Percentiles rank a stretch among this genome's conserved stretches.
These are phyloP conservation scores for Calcarius ornatus DNA, from an alignment of 2,113 vertebrate species.

Conservation along the genomic window DNA sequence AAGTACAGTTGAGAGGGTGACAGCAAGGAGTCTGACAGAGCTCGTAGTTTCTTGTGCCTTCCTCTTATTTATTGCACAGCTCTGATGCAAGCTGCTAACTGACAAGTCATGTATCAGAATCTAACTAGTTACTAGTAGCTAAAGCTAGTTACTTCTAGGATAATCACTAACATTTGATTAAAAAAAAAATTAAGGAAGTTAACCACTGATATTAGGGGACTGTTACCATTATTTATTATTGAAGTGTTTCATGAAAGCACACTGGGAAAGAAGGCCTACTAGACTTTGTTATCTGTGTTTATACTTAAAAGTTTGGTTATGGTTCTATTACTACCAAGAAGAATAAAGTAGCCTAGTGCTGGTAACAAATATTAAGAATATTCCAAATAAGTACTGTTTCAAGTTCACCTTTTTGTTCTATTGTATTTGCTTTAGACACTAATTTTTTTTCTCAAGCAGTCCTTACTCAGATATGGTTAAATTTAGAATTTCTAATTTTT, in stretches of 20 bases:
- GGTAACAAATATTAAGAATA: background rate
- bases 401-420: background rate
- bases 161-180: background rate
- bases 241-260: background rate
- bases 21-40: background rate
- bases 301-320: background rate
- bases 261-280: background rate
- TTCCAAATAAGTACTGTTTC: background rate
- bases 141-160: background rate
- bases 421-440: background rate
- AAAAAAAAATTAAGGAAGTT: background rate
- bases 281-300: background rate
- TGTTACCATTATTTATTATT: background rate
- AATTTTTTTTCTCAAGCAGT: background rate
- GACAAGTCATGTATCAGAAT: background rate
- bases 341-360: background rate
- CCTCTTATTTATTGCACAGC: background rate
- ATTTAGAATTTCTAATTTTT: background rate
- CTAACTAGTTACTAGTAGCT: background rate
- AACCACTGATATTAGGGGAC: background rate
- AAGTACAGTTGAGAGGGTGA: background rate
- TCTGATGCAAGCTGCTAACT: background rate
- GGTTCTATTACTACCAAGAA: background rate
- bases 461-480: background rate
- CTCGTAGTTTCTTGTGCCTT: background rate